A percentile compares a stretch with the other conserved stretches of the same genome.
Conservation (phyloP, 1,140 invertebrate genomes). For the Xylocopa sonorina region DNA sequence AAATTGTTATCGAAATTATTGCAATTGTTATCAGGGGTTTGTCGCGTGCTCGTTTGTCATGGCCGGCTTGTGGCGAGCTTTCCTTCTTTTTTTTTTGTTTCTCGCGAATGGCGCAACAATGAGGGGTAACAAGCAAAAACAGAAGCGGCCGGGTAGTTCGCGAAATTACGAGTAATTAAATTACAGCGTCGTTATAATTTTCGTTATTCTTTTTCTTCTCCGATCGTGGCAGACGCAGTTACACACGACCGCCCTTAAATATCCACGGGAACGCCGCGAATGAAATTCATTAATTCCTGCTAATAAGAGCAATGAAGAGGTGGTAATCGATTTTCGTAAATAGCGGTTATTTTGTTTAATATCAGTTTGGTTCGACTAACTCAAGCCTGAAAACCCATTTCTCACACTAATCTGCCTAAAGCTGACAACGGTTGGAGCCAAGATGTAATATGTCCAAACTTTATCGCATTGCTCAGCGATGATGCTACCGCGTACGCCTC, state of each 20-base stretch:
- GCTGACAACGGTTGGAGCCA: not conserved
- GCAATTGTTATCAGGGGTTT: constrained; percentile 12
- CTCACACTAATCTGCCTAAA: not conserved
- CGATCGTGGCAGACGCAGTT: too few species aligned
- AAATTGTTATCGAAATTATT: constrained; percentile 19
- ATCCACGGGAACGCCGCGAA: too few species aligned
- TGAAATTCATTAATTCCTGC: too few species aligned
- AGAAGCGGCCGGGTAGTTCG: not conserved
- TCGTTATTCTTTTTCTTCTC: not conserved
- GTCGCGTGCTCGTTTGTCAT: not conserved
- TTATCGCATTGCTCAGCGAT: not conserved
- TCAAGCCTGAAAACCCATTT: not conserved
- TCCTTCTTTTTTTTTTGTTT: too few species aligned
- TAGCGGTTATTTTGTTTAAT: not conserved
- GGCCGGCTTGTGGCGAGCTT: too few species aligned
- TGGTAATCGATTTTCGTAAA: too few species aligned
- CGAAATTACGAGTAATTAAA: constrained; percentile 10
- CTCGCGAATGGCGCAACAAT: constrained; percentile 10
- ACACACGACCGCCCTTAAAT: too few species aligned
- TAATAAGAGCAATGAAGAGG: too few species aligned
- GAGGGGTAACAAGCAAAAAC: constrained; percentile 17
- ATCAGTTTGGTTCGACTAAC: not conserved
- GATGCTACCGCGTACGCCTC: not conserved
- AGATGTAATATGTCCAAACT: constrained; percentile 1
- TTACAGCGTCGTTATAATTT: constrained; percentile 1